phyloP scores from a whole-genome alignment of 2,888 invertebrate genomes.

The Caenorhabditis panamensis region DNA sequence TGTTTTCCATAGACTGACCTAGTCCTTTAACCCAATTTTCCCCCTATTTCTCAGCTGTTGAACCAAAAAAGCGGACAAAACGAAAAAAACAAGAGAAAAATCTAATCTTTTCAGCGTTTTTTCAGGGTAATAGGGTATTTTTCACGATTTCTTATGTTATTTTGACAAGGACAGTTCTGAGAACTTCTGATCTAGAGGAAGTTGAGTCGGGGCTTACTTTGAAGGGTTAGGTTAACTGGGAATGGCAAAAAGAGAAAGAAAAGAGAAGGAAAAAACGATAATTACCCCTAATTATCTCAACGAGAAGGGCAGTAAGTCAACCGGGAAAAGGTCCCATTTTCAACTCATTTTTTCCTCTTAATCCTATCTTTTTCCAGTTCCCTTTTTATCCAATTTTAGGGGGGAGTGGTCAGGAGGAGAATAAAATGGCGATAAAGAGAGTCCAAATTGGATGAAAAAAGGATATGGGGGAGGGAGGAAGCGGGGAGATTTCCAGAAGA shows the following conservation, averaged over 20 bases:
- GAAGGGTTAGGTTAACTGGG: background rate
- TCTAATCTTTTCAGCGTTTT: background rate
- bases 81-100: background rate
- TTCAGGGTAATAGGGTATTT: background rate
- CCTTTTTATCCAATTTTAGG: background rate
- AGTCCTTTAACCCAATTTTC: too few relatives aligned
- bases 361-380: background rate
- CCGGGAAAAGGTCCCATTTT: background rate
- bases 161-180: background rate
- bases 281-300: background rate
- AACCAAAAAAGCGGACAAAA: too few relatives aligned
- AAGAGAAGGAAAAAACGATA: background rate
- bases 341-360: background rate
- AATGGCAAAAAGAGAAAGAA: background rate
- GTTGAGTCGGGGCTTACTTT: background rate
- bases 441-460: constrained; percentile 23
- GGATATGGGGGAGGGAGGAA: constrained; percentile 14
- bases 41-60: too few relatives aligned
- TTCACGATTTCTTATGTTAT: background rate
- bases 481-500: constrained; percentile 12
- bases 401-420: constrained; percentile 12
- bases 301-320: background rate
- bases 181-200: background rate
- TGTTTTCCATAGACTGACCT: too few relatives aligned
- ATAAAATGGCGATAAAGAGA: constrained; percentile 2